Evolutionary conservation across 2,797 vertebrate species (phyloP).

Genomic region (Alosa sapidissima): DNA sequence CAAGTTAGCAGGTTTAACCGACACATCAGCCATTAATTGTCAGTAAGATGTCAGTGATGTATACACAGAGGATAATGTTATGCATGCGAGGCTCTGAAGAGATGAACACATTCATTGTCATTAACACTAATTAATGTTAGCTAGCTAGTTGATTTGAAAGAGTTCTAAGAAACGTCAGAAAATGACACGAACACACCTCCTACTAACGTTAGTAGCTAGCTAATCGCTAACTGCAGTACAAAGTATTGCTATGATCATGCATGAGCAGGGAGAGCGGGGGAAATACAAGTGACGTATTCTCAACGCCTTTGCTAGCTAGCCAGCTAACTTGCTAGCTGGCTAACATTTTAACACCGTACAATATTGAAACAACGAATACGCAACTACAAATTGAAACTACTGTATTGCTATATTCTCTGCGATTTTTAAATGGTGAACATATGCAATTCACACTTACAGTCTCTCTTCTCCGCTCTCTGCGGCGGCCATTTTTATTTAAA

Average conservation of each 20-base stretch:
- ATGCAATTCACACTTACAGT: slow-evolving; percentile 80
- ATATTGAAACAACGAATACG: slow-evolving; percentile 61
- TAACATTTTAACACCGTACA: slow-evolving; percentile 67
- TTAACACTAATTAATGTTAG: slow-evolving; percentile 19
- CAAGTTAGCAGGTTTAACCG: slow-evolving; percentile 28
- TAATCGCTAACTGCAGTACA: slow-evolving; percentile 44
- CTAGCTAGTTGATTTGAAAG: slow-evolving; percentile 26
- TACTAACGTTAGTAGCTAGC: slow-evolving; percentile 22
- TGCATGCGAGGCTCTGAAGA: background rate
- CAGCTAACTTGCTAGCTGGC: slow-evolving; percentile 63
- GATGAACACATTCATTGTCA: background rate
- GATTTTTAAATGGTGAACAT: slow-evolving; percentile 56
- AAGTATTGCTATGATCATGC: slow-evolving; percentile 54
- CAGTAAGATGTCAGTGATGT: background rate
- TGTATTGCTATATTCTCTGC: slow-evolving; percentile 42
- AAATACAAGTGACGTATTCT: slow-evolving; percentile 78
- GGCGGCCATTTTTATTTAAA: slow-evolving; percentile 90
- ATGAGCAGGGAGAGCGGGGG: slow-evolving; percentile 56
- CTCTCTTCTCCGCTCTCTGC: slow-evolving; percentile 85
- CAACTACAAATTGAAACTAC: slow-evolving; percentile 54
- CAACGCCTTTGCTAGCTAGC: slow-evolving; percentile 67
- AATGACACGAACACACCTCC: slow-evolving; percentile 52
- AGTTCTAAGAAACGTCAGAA: slow-evolving; percentile 55
- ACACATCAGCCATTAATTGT: background rate
- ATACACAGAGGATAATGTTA: background rate